These are phyloP conservation scores for Rhabdomys dilectus DNA, from an alignment of 2,113 vertebrate species.

Conservation along the genomic window DNA sequence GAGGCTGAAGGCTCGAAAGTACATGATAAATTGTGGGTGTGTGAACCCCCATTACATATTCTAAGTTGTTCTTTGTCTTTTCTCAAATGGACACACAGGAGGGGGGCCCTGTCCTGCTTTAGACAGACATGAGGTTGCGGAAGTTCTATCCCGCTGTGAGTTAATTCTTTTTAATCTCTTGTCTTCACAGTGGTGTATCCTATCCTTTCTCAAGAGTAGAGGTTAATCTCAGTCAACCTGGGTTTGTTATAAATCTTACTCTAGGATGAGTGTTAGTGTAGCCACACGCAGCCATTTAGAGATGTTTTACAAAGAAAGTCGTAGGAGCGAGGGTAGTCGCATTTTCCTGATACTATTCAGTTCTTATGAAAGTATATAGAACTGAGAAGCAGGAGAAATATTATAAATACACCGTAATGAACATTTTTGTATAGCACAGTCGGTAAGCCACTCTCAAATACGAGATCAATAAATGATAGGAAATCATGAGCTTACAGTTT, in stretches of 20 bases:
- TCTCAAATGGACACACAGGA: background rate
- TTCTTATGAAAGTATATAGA: background rate
- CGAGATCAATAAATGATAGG: background rate
- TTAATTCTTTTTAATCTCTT: background rate
- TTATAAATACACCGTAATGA: background rate
- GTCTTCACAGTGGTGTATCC: background rate
- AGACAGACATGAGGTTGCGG: background rate
- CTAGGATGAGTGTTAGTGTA: background rate
- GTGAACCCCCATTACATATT: background rate
- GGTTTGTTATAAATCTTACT: background rate
- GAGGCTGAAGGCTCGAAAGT: slow-evolving; percentile 24
- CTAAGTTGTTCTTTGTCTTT: background rate
- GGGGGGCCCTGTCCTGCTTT: background rate
- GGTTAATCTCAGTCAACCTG: background rate
- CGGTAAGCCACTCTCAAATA: background rate
- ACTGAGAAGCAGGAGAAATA: slow-evolving; percentile 1
- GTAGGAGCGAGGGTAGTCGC: background rate
- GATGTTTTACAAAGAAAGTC: background rate
- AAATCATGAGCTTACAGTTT: background rate
- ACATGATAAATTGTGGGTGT: background rate
- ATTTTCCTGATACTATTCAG: background rate
- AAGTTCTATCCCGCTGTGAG: background rate
- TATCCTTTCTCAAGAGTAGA: background rate
- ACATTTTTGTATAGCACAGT: background rate
- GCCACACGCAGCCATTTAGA: background rate